Evolutionary conservation across 37 sponge, comb jelly and placozoan species (phyloP).

Genomic region (Geodia barretti): DNA sequence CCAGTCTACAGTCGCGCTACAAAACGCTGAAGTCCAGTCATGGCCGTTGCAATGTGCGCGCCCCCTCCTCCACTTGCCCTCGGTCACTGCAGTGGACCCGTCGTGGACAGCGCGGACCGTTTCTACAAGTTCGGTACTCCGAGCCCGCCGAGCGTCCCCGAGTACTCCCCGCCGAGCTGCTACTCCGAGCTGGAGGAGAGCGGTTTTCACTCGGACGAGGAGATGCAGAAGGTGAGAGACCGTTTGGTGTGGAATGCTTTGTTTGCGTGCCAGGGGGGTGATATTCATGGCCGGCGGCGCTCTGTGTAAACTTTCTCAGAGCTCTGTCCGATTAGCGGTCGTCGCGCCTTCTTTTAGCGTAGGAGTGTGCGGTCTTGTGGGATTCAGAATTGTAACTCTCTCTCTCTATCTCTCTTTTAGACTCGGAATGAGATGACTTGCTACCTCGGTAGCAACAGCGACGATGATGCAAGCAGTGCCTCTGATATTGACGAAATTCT

Average conservation of each 20-base stretch:
- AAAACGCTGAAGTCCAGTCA: background rate
- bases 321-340: background rate
- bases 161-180: constrained; percentile 4
- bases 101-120: constrained; percentile 20
- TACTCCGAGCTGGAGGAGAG: constrained; percentile 63
- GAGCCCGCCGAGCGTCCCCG: constrained; percentile 45
- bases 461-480: constrained; percentile 42
- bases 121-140: constrained; percentile 66
- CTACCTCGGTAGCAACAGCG: constrained; percentile 62
- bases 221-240: constrained; percentile 63
- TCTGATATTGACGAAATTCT: constrained; percentile 64
- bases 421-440: constrained; percentile 75
- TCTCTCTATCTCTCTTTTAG: constrained; percentile 36
- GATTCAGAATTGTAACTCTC: background rate
- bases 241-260: background rate
- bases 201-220: constrained; percentile 73
- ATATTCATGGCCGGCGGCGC: background rate
- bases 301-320: background rate
- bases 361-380: background rate
- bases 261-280: too few relatives aligned
- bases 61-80: constrained; percentile 1
- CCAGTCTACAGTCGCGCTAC: background rate
- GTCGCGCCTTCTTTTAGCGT: background rate
- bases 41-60: constrained; percentile 29
- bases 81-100: background rate